Evolutionary conservation across 1,140 invertebrate species (phyloP), one percentile per base, ranked within the genome.

Genomic region (Trichonephila inaurata): DNA sequence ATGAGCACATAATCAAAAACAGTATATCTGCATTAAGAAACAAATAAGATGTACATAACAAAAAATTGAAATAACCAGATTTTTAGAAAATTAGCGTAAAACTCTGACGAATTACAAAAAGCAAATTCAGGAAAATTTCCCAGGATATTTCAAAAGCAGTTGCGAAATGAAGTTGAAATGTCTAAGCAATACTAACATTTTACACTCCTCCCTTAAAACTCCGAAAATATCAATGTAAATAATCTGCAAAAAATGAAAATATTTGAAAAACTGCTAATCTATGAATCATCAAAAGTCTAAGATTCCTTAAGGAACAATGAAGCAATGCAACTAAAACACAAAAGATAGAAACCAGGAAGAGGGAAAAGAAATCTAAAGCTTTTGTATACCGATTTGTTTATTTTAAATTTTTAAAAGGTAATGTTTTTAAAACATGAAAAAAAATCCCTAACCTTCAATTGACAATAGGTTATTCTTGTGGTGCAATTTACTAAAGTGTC

Each of bases 401-500:
- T 69, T 28, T 28, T 19, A 77, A 28, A 51, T 51, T 33, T 77
- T 77, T 16, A 77, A 77, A 40, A 77, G 33, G 4, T 18, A 40
- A 24, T n/a, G 14, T 40, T 77, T 16, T 7, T 33, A 33, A 77
- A 28, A 64, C 5, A 7, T 28, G 16, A 51, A 83, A 83, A 51
- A n/a, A 83, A 58, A 83, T 83, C 58, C 12, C 51, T 83, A 60
- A 83, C 82, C 82, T 83, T 83, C 51, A 83, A 10, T 60, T 24
- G 21, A 58, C 12, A 58, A 51, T 58, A 24, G 19, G n/a, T n/a
- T n/a, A 19, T 8, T 83, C 21, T 24, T 21, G n/a, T 14, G 19
- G 19, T 21, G 51, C 82, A 58, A 14, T 83, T 69, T 40, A 19
- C 40, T 24, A 44, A 83, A n/a, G 58, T 24, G 51, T 83, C 40